Base-by-base conservation (phyloP, 2,797 vertebrate species). In the Oreochromis mossambicus region DNA sequence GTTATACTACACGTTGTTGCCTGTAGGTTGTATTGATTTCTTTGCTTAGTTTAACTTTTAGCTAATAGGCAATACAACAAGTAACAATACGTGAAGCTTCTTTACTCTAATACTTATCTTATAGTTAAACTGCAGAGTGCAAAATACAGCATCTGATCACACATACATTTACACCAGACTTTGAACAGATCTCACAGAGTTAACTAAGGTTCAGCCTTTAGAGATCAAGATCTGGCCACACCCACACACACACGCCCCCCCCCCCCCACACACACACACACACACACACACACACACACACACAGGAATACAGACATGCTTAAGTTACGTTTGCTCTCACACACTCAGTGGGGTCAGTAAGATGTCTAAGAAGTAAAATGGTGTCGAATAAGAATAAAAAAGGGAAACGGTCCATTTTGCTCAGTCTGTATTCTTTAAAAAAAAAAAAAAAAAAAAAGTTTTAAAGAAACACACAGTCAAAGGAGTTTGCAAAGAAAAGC, bases 381-480 rank as follows among this genome's bases (percentile, higher is more conserved):
- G 32, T 63, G 58, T 63, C 17, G 36, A n/a, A 36, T 36, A 63
- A 63, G 58, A 63, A 63, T 63, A 36, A 19, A 34, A 63, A 63
- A 7, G 17, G 32, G 32, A 63, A 36, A 63, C 10, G 7, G 32
- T 63, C 32, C 17, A 19, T 36, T 63, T 63, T 36, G 32, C n/a
- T 84, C 21, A 77, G 51, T 89, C 54, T 83, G n/a, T 77, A 26
- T 78, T 54, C 61, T 29, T 26, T 13, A 14, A 48, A 79, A 48
- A 58, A 10, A 29, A 73, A 24, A 21, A 68, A 81, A 21, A 77
- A 79, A 14, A 46, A 6, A 15, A 36, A 3, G 12, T 58, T 15
- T 73, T 73, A 73, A 48, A 73, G 36, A 82, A 83, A 84, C 80
- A 7, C 58, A 87, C 94, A n/a, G n/a, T n/a, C n/a, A n/a, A n/a